A percentile compares a stretch with the other conserved stretches of the same genome.
Evolutionary conservation across 1,140 invertebrate genomes (phyloP).

Genomic region (Pemphigus obesinymphae): DNA sequence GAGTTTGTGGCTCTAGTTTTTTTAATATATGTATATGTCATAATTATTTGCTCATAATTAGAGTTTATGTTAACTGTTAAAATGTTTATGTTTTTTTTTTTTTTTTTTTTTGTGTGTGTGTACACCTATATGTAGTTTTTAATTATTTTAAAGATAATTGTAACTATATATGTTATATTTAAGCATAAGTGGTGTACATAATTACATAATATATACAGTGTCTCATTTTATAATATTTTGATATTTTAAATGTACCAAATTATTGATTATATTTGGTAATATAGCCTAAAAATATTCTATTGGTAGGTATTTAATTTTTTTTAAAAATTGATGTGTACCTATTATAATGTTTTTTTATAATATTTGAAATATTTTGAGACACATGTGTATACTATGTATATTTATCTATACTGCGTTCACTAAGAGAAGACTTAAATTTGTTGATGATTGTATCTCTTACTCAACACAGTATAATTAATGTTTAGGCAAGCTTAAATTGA

Average conservation of each 20-base stretch:
- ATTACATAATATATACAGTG: neutral
- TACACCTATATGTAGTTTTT: neutral
- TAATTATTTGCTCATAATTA: slow-evolving; percentile 39
- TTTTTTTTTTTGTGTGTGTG: neutral
- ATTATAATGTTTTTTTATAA: neutral
- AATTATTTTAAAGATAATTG: neutral
- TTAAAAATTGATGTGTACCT: neutral
- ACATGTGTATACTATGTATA: neutral
- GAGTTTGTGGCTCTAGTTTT: neutral
- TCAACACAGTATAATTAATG: too few relatives aligned
- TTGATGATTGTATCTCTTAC: too few relatives aligned
- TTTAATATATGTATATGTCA: slow-evolving; percentile 6
- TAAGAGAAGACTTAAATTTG: too few relatives aligned
- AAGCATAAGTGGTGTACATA: neutral
- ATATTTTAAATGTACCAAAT: too few relatives aligned
- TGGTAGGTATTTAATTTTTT: neutral
- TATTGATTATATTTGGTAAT: too few relatives aligned
- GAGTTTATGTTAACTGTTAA: slow-evolving; percentile 24
- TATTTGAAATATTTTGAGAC: neutral
- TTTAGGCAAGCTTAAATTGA: neutral
- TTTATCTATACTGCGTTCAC: too few relatives aligned
- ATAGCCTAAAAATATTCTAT: too few relatives aligned
- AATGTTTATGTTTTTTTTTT: neutral
- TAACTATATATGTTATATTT: neutral
- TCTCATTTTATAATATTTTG: neutral